A percentile compares a stretch with the other conserved stretches of the same genome.
Evolutionary conservation across 1,140 invertebrate species (phyloP).

Genomic region (Lepidurus couesii): DNA sequence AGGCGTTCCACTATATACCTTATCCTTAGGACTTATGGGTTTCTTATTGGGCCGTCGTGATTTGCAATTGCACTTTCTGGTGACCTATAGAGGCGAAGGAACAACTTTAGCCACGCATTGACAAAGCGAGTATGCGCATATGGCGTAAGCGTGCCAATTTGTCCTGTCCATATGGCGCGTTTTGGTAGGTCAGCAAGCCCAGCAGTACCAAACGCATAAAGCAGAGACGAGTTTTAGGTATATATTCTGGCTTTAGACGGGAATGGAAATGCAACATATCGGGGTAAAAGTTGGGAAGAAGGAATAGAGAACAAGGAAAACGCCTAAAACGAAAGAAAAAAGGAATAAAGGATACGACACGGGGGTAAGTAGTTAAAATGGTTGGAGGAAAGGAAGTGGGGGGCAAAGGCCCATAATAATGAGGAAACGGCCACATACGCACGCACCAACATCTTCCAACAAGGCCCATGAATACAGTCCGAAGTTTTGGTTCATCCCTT

Average conservation of each 20-base stretch:
- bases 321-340: background rate
- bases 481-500: too few species aligned
- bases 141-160: slow-evolving; percentile 14
- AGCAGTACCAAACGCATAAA: background rate
- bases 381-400: slow-evolving; percentile 9
- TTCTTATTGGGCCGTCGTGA: background rate
- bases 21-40: background rate
- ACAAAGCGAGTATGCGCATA: background rate
- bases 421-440: slow-evolving; percentile 20
- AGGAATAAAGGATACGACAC: background rate
- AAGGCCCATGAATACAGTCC: background rate
- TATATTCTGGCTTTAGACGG: background rate
- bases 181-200: background rate
- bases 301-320: background rate
- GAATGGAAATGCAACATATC: slow-evolving; percentile 6
- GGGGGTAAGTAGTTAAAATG: background rate
- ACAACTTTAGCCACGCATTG: background rate
- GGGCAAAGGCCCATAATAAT: slow-evolving; percentile 10
- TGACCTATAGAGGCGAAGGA: background rate
- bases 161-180: slow-evolving; percentile 4
- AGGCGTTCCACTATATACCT: background rate
- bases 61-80: background rate
- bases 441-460: background rate
- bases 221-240: slow-evolving; percentile 3
- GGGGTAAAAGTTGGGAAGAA: background rate